A percentile compares a stretch with the other conserved stretches of the same genome.
Conservation (phyloP, 2,888 invertebrate genomes). For the Aphelenchoides bicaudatus region DNA sequence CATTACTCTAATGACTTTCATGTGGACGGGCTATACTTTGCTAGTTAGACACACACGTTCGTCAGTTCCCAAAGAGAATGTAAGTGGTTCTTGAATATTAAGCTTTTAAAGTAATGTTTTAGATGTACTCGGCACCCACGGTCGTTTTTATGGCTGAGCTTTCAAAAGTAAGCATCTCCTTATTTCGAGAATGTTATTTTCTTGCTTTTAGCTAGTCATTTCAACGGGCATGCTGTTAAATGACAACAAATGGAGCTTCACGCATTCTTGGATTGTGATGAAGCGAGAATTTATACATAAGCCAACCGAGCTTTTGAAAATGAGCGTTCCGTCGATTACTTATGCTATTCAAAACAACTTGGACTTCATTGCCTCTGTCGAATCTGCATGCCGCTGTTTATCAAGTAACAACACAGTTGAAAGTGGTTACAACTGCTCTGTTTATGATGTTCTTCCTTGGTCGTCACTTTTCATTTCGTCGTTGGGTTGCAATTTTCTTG, state of each 20-base stretch:
- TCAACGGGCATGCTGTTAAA: slow-evolving; percentile 45
- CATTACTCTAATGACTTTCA: slow-evolving; percentile 53
- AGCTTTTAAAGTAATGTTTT: not conserved
- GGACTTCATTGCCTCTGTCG: slow-evolving; percentile 59
- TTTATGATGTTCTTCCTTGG: slow-evolving; percentile 61
- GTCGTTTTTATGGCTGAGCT: slow-evolving; percentile 58
- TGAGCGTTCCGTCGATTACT: slow-evolving; percentile 60
- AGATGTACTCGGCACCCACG: slow-evolving; percentile 37
- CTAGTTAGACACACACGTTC: slow-evolving; percentile 57
- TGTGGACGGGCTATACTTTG: slow-evolving; percentile 60
- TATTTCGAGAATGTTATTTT: no score
- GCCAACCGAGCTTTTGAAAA: slow-evolving; percentile 58
- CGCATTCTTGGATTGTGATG: slow-evolving; percentile 36
- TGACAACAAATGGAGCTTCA: slow-evolving; percentile 33
- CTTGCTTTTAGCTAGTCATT: slow-evolving; percentile 50
- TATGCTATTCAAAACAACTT: slow-evolving; percentile 61
- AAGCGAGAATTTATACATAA: slow-evolving; percentile 48
- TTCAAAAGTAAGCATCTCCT: no score
- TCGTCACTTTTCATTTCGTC: slow-evolving; percentile 49
- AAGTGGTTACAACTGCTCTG: slow-evolving; percentile 61
- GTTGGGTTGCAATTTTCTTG: slow-evolving; percentile 59
- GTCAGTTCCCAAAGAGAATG: slow-evolving; percentile 39
- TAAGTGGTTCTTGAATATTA: slow-evolving; percentile 24
- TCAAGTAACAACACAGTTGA: slow-evolving; percentile 61
- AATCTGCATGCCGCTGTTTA: slow-evolving; percentile 60